Base-by-base conservation (phyloP, 2,797 vertebrate genomes). In the Astyanax mexicanus region DNA sequence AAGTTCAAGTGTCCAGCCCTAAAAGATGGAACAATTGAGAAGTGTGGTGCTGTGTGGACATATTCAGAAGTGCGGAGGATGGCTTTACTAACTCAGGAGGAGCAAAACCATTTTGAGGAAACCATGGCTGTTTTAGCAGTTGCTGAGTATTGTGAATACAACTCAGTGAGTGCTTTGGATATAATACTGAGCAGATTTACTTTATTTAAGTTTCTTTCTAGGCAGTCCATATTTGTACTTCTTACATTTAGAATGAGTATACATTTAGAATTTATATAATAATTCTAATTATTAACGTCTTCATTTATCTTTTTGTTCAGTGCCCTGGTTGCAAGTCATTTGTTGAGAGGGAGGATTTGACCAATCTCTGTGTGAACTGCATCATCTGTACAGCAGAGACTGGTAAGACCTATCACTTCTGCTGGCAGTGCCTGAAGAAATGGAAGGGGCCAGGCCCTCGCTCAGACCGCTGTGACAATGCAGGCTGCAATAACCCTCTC, bases 51-150 rank as follows among this genome's bases (percentile, higher is more conserved):
- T 0, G 64, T 13, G 0, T 90, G 91, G 90, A 0, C 88, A 0
- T 93, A 93, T 4, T 37, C 80, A 8, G 91, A 93, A 51, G 90
- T 93, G 29, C 88, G 90, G 42, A 85, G 81, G 35, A 75, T 92
- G 80, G 92, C 92, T 0, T 78, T 86, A 37, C 83, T 93, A 70
- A 92, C 87, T 0, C 0, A 60, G 8, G 40, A 86, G 19, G 92
- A 93, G 74, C 92, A 90, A 87, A 27, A 65, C 21, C 37, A 92
- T 79, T 93, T 92, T 83, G 92, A 93, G 32, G 85, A 89, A 72
- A 86, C 21, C 0, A 81, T 91, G 1, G 90, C 86, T 0, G 80
- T 3, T 0, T 35, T 92, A 69, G 87, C 91, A 17, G 86, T 86
- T 7, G n/a, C 61, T 0, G 69, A 82, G 25, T 90, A 87, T 86